Evolutionary conservation across 2,797 vertebrate species (phyloP), one percentile per base, ranked within the genome.

Genomic region (Sebastes nivosus): DNA sequence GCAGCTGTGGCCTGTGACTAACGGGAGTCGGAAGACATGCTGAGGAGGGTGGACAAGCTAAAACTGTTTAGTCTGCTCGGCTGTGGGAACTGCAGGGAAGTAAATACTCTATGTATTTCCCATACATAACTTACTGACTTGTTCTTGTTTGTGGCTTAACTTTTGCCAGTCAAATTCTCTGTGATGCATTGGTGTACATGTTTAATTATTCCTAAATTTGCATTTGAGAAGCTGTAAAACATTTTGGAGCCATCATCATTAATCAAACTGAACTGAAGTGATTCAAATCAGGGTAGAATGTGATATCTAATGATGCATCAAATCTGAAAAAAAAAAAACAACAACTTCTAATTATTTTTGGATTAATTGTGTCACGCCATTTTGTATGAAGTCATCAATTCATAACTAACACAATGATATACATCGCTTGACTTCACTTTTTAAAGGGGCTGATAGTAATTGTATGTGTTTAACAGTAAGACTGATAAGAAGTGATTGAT

Each of bases 1-100:
- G n/a, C 83, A 83, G 77, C 80, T 88, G 80, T 60, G 61, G 14
- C 54, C 46, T 32, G 65, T 57, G 30, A 68, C 27, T 36, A 54
- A 78, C 3, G 18, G 34, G 24, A 50, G 38, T 13, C 50, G 3
- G 29, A 38, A 32, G 10, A 59, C 72, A 30, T 38, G 67, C 50
- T 57, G 25, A 29, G 30, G 46, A 22, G 24, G 25, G 11, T 59
- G 63, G 55, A 52, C 24, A 46, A 4, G 24, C 69, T 36, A 25
- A 46, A 36, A 50, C 32, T 73, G 68, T 83, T 74, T 82, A 77
- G 27, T 83, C 73, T 82, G 27, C 22, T 58, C 2, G 5, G 58
- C 27, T 69, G 29, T 66, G 59, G 27, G 70, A 78, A 73, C 46
- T 52, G 27, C 25, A 52, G 5, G 30, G 22, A 64, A 32, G 74